phyloP scores from a whole-genome alignment of 2,888 invertebrate genomes.

The Calameuta pallipes region DNA sequence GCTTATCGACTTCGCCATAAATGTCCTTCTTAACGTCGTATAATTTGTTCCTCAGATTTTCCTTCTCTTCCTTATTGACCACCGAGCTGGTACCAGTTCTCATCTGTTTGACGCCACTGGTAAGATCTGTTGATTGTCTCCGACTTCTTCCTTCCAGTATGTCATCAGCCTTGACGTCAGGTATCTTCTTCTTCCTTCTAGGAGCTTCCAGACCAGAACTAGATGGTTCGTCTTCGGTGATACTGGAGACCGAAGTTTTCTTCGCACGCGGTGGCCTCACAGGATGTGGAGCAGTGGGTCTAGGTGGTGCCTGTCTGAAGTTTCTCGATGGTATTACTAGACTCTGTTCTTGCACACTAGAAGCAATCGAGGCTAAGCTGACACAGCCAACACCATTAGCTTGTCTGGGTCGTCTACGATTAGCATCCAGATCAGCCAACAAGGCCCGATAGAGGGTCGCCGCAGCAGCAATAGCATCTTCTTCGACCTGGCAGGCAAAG shows the following conservation, averaged over 20 bases:
- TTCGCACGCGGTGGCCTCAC: slow-evolving; percentile 82
- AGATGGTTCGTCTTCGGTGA: slow-evolving; percentile 46
- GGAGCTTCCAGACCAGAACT: slow-evolving; percentile 63
- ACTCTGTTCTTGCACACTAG: slow-evolving; percentile 54
- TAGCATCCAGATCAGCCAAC: slow-evolving; percentile 71
- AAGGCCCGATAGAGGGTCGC: slow-evolving; percentile 91
- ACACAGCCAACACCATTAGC: slow-evolving; percentile 81
- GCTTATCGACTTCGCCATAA: neutral
- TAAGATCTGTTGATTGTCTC: slow-evolving; percentile 16
- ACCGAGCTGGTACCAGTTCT: neutral
- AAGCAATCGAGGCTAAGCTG: slow-evolving; percentile 71
- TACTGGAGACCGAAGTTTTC: slow-evolving; percentile 70
- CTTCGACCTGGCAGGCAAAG: slow-evolving; percentile 88
- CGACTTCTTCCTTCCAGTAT: slow-evolving; percentile 53
- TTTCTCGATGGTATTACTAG: slow-evolving; percentile 16
- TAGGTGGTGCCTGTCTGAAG: slow-evolving; percentile 29
- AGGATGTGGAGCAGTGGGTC: slow-evolving; percentile 64
- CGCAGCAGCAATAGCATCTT: slow-evolving; percentile 92
- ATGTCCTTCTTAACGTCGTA: neutral
- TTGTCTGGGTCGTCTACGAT: slow-evolving; percentile 74
- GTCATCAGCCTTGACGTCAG: slow-evolving; percentile 57
- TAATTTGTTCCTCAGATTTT: slow-evolving; percentile 27
- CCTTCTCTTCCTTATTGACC: slow-evolving; percentile 21
- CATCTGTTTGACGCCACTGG: neutral
- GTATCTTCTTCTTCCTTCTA: slow-evolving; percentile 48